phyloP scores from a whole-genome alignment of 2,797 vertebrate species.

The Propithecus perrieri region DNA sequence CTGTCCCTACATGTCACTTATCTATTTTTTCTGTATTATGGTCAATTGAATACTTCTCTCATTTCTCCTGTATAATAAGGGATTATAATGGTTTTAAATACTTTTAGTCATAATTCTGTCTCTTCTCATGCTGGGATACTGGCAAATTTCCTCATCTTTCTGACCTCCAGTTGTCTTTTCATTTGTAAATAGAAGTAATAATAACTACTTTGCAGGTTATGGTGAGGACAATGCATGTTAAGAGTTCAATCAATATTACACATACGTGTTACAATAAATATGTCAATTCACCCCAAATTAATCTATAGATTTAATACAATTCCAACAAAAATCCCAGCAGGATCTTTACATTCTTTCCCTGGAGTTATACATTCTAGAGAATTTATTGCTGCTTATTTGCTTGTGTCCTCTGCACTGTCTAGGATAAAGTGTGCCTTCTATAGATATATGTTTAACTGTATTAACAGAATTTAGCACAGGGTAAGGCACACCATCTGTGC shows the following conservation, averaged over 20 bases:
- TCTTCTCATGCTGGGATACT: not conserved
- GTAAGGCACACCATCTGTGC: not conserved
- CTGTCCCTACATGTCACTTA: not conserved
- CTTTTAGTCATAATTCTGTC: not conserved
- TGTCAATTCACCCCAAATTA: too few relatives aligned
- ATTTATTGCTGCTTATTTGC: not conserved
- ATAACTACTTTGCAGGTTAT: not conserved
- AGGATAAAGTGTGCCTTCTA: not conserved
- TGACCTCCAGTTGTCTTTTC: not conserved
- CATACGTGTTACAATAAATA: too few relatives aligned
- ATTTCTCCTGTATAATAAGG: not conserved
- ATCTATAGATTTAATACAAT: too few relatives aligned
- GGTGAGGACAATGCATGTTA: not conserved
- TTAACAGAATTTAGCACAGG: not conserved
- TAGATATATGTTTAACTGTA: not conserved
- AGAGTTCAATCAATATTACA: not conserved
- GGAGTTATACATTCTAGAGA: not conserved
- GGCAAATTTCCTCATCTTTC: not conserved
- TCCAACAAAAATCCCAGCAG: too few relatives aligned
- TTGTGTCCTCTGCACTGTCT: not conserved
- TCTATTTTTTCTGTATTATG: not conserved
- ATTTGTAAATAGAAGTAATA: not conserved
- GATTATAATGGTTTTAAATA: not conserved
- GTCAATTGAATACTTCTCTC: not conserved
- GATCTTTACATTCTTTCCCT: not conserved